phyloP scores from a whole-genome alignment of 2,113 vertebrate genomes.

The Heptranchias perlo region DNA sequence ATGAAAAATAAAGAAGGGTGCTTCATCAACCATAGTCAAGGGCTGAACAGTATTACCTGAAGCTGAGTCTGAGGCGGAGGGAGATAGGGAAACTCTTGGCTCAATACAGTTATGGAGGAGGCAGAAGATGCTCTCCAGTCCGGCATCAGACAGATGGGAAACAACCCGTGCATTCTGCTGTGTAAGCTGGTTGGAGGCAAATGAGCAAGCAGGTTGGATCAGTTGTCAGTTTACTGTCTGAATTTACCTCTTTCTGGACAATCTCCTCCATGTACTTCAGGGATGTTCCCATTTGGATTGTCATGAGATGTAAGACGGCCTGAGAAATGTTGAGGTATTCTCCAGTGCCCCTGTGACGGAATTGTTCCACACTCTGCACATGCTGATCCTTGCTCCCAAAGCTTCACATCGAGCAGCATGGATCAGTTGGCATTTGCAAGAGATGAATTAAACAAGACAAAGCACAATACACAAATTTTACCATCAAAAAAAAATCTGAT shows the following conservation, averaged over 20 bases:
- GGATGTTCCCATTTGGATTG: background rate
- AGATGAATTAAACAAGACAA: slow-evolving; percentile 11
- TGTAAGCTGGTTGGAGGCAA: slow-evolving; percentile 1
- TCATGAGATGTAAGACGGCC: background rate
- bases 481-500: background rate
- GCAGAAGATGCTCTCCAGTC: background rate
- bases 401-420: background rate
- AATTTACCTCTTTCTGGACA: background rate
- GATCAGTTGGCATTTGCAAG: background rate
- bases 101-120: background rate
- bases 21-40: background rate
- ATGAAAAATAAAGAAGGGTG: background rate
- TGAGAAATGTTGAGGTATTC: slow-evolving; percentile 9
- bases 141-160: background rate
- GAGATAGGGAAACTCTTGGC: background rate
- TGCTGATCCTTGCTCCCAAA: background rate
- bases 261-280: background rate
- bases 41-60: background rate
- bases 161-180: background rate
- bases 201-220: background rate
- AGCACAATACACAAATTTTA: background rate
- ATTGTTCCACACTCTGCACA: background rate
- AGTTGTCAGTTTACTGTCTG: background rate
- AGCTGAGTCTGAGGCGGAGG: background rate
- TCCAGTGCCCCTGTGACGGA: background rate